Evolutionary conservation across 2,797 vertebrate genomes (phyloP).

Genomic region (Melanotaenia trifasciata): DNA sequence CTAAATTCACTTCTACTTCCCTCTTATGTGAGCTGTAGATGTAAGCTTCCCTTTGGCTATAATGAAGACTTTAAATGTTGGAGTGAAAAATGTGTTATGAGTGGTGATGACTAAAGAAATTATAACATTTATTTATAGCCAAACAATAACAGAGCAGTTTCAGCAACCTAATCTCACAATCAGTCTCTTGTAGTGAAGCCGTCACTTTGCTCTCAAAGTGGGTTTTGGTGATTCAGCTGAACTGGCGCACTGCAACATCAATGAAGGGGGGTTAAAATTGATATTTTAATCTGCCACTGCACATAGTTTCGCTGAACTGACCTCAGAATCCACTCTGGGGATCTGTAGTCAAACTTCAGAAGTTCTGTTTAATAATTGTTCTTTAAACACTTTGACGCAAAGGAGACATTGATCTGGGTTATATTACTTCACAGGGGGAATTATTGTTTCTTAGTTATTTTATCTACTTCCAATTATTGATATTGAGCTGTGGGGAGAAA

Average conservation of each 20-base stretch:
- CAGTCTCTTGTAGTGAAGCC: conserved; percentile 26
- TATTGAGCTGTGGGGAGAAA: conserved; percentile 50
- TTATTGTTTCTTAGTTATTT: conserved; percentile 49
- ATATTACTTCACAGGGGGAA: conserved; percentile 49
- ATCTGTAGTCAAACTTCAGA: conserved; percentile 35
- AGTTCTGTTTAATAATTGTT: conserved; percentile 58
- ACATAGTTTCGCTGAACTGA: conserved; percentile 21
- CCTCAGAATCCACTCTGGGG: conserved; percentile 33
- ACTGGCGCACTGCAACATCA: conserved; percentile 15
- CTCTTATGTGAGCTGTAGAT: conserved; percentile 56
- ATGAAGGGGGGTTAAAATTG: conserved; percentile 42
- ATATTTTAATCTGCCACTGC: conserved; percentile 50
- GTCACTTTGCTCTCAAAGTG: conserved; percentile 34
- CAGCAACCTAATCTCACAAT: conserved; percentile 9
- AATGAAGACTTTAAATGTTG: conserved; percentile 63
- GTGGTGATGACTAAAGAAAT: conserved; percentile 53
- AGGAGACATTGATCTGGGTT: conserved; percentile 57
- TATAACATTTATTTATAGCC: conserved; percentile 58
- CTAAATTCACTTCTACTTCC: conserved; percentile 54
- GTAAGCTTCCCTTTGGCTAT: conserved; percentile 57
- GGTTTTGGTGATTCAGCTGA: conserved; percentile 46
- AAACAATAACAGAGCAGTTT: conserved; percentile 39
- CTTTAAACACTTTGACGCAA: conserved; percentile 50
- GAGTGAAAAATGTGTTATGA: conserved; percentile 46
- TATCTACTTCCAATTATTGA: conserved; percentile 57